phyloP scores from a whole-genome alignment of 2,113 vertebrate genomes.

The Calidris pygmaea region DNA sequence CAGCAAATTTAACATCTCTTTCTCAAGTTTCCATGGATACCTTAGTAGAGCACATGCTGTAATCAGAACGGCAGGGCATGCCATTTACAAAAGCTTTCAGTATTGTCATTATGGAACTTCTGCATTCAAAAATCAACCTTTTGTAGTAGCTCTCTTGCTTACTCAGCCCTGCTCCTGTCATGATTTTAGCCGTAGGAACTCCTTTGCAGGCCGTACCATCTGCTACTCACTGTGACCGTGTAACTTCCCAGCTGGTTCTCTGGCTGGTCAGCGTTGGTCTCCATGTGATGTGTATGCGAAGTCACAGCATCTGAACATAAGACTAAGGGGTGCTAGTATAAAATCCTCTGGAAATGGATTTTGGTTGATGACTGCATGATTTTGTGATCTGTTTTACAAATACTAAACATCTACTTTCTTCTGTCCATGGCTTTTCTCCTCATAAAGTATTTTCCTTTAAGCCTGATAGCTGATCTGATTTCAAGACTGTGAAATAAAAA shows the following conservation, averaged over 20 bases:
- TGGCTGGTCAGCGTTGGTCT: background rate
- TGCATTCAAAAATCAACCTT: background rate
- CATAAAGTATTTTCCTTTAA: background rate
- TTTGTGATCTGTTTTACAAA: background rate
- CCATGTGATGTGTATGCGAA: background rate
- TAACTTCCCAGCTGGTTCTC: background rate
- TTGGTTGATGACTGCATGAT: background rate
- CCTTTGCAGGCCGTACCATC: background rate
- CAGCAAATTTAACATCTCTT: conserved; percentile 56
- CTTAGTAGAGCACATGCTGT: conserved; percentile 31
- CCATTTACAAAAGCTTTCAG: conserved; percentile 20
- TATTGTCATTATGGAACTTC: background rate
- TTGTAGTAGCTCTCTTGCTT: background rate
- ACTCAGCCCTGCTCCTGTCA: background rate
- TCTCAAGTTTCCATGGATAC: conserved; percentile 73
- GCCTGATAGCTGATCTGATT: background rate
- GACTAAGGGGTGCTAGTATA: background rate
- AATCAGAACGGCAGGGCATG: conserved; percentile 38
- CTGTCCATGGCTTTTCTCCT: background rate
- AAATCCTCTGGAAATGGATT: background rate
- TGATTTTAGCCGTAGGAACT: background rate
- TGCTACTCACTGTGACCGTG: background rate
- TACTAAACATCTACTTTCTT: background rate
- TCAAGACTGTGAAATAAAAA: background rate
- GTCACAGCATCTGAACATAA: background rate